A percentile compares a stretch with the other conserved stretches of the same genome.
These are phyloP conservation scores for Lepus oiostolus DNA, from an alignment of 2,797 vertebrate genomes.

Conservation along the genomic window DNA sequence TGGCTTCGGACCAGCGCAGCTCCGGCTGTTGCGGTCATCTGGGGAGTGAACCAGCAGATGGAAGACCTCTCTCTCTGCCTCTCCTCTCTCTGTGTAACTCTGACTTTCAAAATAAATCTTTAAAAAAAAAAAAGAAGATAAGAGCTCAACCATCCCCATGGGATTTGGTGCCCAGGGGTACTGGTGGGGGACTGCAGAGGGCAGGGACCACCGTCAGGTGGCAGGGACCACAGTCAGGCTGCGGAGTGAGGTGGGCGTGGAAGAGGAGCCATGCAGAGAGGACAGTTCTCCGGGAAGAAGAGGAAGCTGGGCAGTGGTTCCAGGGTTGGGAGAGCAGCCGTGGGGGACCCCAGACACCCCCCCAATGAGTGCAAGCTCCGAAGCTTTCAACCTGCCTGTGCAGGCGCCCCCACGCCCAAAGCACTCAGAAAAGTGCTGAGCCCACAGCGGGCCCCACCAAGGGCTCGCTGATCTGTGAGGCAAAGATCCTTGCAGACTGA, in stretches of 20 bases:
- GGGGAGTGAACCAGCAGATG: too few relatives aligned
- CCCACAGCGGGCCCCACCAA: neutral
- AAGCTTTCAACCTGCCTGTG: neutral
- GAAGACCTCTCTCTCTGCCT: too few relatives aligned
- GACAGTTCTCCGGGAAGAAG: neutral
- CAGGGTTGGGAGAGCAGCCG: too few relatives aligned
- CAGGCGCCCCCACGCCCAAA: neutral
- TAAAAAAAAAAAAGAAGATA: neutral
- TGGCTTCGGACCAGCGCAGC: too few relatives aligned
- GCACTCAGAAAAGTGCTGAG: constrained; percentile 36
- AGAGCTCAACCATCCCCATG: neutral
- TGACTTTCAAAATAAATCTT: too few relatives aligned
- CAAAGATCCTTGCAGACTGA: neutral
- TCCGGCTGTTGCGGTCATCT: too few relatives aligned
- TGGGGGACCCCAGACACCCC: accelerated
- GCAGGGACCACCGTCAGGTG: neutral
- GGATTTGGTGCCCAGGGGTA: neutral
- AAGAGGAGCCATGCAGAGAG: neutral
- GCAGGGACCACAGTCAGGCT: neutral
- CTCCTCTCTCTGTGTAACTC: too few relatives aligned
- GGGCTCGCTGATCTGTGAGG: constrained; percentile 63
- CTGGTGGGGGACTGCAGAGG: neutral
- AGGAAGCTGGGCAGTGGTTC: neutral
- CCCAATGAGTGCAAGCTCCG: neutral
- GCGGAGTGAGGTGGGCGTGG: too few relatives aligned